A percentile compares a stretch with the other conserved stretches of the same genome.
Evolutionary conservation across 1,140 invertebrate species (phyloP).

Genomic region (Drosophila simulans): DNA sequence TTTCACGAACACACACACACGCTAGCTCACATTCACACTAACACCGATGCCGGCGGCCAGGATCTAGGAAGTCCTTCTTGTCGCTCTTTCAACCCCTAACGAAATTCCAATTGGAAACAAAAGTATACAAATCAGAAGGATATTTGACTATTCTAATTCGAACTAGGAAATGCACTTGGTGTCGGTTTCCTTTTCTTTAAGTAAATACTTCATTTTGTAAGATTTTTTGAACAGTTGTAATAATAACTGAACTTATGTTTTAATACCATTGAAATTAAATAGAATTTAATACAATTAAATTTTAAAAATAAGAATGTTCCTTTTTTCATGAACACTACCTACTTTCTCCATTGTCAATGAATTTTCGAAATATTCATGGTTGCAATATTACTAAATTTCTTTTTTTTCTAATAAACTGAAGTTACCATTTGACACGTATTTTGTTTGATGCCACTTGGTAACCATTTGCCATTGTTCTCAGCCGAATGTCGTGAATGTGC

Average conservation of each 20-base stretch:
- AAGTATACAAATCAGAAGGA: neutral
- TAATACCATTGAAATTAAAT: neutral
- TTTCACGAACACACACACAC: constrained; percentile 41
- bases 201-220: too few relatives aligned
- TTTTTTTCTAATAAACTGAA: neutral
- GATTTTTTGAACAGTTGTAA: too few relatives aligned
- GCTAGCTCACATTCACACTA: constrained; percentile 17
- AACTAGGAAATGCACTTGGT: neutral
- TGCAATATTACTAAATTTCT: neutral
- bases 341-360: neutral
- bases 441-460: constrained; percentile 22
- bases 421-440: constrained; percentile 26
- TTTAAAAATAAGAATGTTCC: neutral
- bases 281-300: neutral
- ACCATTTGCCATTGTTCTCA: constrained; percentile 8
- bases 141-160: neutral
- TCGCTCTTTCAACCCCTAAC: constrained; percentile 50
- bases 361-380: neutral
- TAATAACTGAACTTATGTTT: too few relatives aligned
- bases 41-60: constrained; percentile 31
- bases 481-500: neutral
- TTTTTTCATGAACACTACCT: neutral
- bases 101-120: constrained; percentile 54
- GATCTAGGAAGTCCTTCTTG: constrained; percentile 43
- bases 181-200: neutral